These are phyloP conservation scores for Caenorhabditis doughertyi DNA, from an alignment of 2,888 invertebrate genomes.

Conservation along the genomic window DNA sequence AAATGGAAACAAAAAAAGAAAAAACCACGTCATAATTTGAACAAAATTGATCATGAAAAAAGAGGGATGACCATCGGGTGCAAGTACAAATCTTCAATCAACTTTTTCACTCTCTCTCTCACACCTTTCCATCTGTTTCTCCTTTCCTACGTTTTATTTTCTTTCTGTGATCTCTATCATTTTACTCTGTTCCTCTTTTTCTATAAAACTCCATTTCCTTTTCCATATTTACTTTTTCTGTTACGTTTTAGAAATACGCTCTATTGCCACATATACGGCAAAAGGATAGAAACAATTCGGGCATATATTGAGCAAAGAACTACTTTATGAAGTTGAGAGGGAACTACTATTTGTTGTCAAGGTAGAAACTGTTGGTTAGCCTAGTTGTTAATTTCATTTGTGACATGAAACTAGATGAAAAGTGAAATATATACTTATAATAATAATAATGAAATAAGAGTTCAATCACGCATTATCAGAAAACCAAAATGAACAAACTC, in stretches of 20 bases:
- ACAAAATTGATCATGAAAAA: not conserved
- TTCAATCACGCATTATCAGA: not conserved
- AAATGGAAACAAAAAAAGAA: not conserved
- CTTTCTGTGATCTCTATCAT: constrained; percentile 24
- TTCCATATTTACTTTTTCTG: not conserved
- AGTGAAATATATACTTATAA: not conserved
- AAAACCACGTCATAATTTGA: constrained; percentile 10
- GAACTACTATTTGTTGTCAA: not conserved
- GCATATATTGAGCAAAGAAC: not conserved
- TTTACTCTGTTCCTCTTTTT: not conserved
- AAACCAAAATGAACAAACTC: not conserved
- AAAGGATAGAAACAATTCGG: not conserved
- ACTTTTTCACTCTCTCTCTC: not conserved
- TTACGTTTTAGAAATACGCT: constrained; percentile 3
- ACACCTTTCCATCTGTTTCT: constrained; percentile 10
- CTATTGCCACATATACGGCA: not conserved
- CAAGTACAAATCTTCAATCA: constrained; percentile 20
- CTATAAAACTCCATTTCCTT: not conserved
- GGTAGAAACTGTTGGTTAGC: not conserved
- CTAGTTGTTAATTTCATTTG: not conserved
- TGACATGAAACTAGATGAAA: not conserved
- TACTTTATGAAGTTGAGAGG: not conserved
- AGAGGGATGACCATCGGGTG: not conserved
- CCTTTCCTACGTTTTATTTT: constrained; percentile 1
- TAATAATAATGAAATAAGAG: not conserved